phyloP scores from a whole-genome alignment of 2,797 vertebrate species.

The Pipistrellus pipistrellus region DNA sequence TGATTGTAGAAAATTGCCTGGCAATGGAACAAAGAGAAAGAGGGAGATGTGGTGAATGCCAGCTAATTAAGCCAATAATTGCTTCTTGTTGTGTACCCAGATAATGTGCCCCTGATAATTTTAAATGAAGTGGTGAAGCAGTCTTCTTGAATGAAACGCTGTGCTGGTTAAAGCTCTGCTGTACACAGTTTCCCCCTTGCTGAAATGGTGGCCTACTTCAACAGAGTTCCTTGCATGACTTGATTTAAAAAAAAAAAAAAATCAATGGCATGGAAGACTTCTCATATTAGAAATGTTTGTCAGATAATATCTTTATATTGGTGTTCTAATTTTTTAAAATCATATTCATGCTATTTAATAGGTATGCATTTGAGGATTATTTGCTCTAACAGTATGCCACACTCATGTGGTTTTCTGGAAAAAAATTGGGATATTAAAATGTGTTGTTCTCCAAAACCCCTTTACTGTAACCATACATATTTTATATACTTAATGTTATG shows the following conservation, averaged over 20 bases:
- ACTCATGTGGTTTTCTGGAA: not conserved
- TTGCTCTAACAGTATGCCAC: not conserved
- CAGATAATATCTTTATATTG: not conserved
- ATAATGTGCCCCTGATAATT: constrained; percentile 91
- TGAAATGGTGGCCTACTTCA: constrained; percentile 87
- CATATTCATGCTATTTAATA: not conserved
- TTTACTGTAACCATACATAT: not conserved
- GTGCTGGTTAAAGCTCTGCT: constrained; percentile 84
- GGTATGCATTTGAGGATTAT: not conserved
- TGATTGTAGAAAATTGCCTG: constrained; percentile 91
- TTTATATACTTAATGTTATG: not conserved
- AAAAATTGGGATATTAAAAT: constrained; percentile 38
- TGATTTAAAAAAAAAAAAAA: constrained; percentile 20
- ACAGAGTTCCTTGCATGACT: constrained; percentile 71
- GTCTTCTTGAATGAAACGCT: constrained; percentile 86
- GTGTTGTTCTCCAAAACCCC: not conserved
- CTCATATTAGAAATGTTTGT: not conserved
- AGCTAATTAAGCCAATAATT: constrained; percentile 92
- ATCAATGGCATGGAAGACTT: not conserved
- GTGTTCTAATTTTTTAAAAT: constrained; percentile 1
- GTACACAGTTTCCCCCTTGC: constrained; percentile 63
- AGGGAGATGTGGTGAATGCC: constrained; percentile 87
- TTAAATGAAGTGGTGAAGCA: constrained; percentile 88
- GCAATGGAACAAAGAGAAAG: constrained; percentile 90
- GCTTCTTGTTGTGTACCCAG: constrained; percentile 90